Conservation (phyloP, 1,140 invertebrate species). For the Drosophila takahashii region DNA sequence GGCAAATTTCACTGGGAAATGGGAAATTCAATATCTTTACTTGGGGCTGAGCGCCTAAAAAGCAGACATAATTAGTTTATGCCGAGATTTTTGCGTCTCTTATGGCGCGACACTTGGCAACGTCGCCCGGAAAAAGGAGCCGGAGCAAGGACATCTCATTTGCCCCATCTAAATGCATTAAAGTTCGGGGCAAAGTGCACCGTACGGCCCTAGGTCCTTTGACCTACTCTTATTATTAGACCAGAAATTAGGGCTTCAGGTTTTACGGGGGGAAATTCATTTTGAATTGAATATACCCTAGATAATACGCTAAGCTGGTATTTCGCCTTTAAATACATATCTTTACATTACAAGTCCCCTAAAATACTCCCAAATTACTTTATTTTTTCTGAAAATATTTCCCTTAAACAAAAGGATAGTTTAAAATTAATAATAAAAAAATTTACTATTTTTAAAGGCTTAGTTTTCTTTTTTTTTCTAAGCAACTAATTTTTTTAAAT, state of each 20-base stretch:
- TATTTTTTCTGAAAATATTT: too few species aligned
- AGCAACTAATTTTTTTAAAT: too few species aligned
- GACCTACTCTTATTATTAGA: slow-evolving; percentile 16
- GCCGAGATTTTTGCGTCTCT: slow-evolving; percentile 63
- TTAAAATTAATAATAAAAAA: too few species aligned
- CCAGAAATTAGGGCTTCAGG: not conserved
- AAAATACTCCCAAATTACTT: too few species aligned
- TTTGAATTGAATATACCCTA: not conserved
- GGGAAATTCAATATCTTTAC: slow-evolving; percentile 68
- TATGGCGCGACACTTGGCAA: slow-evolving; percentile 50
- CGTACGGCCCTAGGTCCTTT: slow-evolving; percentile 12
- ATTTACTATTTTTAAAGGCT: too few species aligned
- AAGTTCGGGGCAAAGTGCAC: slow-evolving; percentile 17
- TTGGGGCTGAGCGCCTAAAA: slow-evolving; percentile 59
- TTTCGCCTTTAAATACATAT: too few species aligned
- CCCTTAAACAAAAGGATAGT: too few species aligned
- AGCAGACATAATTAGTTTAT: slow-evolving; percentile 77
- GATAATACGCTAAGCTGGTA: not conserved
- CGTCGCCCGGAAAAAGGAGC: not conserved
- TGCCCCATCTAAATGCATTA: slow-evolving; percentile 38
- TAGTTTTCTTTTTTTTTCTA: too few species aligned
- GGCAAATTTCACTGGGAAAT: slow-evolving; percentile 58
- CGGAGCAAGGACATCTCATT: slow-evolving; percentile 31
- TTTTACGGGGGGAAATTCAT: not conserved
- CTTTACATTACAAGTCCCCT: too few species aligned